Conservation (phyloP, 1,140 invertebrate genomes). For the Drosophila bocki region DNA sequence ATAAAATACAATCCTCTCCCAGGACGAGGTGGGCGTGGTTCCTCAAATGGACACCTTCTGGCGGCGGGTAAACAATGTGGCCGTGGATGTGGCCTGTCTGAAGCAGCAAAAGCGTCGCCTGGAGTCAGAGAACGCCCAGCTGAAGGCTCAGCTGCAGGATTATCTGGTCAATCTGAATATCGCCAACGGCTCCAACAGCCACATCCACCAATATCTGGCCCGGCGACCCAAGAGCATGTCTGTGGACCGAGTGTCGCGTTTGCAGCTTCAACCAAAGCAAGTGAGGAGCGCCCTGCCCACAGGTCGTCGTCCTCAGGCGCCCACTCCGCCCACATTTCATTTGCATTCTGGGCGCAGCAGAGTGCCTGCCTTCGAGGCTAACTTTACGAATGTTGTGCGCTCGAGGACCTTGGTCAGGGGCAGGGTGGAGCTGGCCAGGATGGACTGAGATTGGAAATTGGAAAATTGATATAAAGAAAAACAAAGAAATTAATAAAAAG, state of each 20-base stretch:
- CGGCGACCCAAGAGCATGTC: slow-evolving; percentile 80
- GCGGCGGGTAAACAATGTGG: slow-evolving; percentile 79
- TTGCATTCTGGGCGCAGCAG: slow-evolving; percentile 1
- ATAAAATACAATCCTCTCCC: too few species aligned
- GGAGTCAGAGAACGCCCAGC: slow-evolving; percentile 64
- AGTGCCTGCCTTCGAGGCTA: slow-evolving; percentile 66
- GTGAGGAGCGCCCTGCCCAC: slow-evolving; percentile 58
- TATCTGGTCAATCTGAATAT: slow-evolving; percentile 79
- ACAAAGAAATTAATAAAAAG: too few species aligned
- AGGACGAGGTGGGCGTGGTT: slow-evolving; percentile 56
- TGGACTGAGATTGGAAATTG: slow-evolving; percentile 5
- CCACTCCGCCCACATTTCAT: slow-evolving; percentile 24
- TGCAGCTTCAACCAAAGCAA: slow-evolving; percentile 65
- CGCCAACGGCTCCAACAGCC: slow-evolving; percentile 72
- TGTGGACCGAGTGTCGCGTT: slow-evolving; percentile 71
- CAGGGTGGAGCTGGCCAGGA: slow-evolving; percentile 59
- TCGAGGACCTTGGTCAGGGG: slow-evolving; percentile 52
- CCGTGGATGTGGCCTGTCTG: slow-evolving; percentile 75
- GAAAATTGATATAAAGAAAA: background rate
- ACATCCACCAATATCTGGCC: slow-evolving; percentile 71
- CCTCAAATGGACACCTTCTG: slow-evolving; percentile 82
- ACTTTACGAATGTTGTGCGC: slow-evolving; percentile 65
- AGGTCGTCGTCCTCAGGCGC: slow-evolving; percentile 34
- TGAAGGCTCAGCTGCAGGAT: slow-evolving; percentile 74
- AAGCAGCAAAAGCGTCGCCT: slow-evolving; percentile 70